These are phyloP conservation scores for Apis laboriosa DNA, from an alignment of 1,140 invertebrate species.

Conservation along the genomic window DNA sequence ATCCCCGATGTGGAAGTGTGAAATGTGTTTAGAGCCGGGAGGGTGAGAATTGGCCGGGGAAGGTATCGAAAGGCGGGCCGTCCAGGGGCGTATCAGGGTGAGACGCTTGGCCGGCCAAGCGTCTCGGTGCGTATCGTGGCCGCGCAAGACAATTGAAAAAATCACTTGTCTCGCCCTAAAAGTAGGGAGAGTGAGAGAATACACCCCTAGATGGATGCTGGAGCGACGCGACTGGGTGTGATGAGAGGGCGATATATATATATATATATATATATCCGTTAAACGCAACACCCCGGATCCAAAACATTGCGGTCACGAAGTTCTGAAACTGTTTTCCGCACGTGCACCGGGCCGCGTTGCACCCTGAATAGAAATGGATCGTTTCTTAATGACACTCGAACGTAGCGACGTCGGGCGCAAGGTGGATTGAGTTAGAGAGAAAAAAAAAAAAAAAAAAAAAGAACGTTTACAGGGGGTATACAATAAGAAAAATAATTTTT, in stretches of 20 bases:
- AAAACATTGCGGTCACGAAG: slow-evolving; percentile 55
- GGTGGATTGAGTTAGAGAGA: background rate
- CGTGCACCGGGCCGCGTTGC: slow-evolving; percentile 26
- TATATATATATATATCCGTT: slow-evolving; percentile 63
- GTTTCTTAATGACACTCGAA: background rate
- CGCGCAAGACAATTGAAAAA: slow-evolving; percentile 79
- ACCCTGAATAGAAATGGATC: background rate
- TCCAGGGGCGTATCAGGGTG: slow-evolving; percentile 69
- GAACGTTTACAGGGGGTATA: background rate
- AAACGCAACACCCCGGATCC: slow-evolving; percentile 75
- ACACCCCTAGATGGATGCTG: slow-evolving; percentile 49
- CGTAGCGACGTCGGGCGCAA: background rate
- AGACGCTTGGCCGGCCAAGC: slow-evolving; percentile 78
- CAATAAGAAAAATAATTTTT: slow-evolving; percentile 39
- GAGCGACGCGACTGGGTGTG: slow-evolving; percentile 51
- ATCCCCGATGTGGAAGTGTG: slow-evolving; percentile 38
- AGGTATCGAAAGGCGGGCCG: slow-evolving; percentile 29
- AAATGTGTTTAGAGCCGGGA: slow-evolving; percentile 55
- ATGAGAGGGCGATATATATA: slow-evolving; percentile 58
- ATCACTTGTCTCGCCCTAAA: slow-evolving; percentile 79
- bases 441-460: background rate
- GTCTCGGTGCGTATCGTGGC: slow-evolving; percentile 63
- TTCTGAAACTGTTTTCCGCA: slow-evolving; percentile 37
- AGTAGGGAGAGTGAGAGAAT: slow-evolving; percentile 56
- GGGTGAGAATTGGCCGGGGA: slow-evolving; percentile 33